phyloP scores from a whole-genome alignment of 2,113 vertebrate genomes.

The Megalops atlanticus region DNA sequence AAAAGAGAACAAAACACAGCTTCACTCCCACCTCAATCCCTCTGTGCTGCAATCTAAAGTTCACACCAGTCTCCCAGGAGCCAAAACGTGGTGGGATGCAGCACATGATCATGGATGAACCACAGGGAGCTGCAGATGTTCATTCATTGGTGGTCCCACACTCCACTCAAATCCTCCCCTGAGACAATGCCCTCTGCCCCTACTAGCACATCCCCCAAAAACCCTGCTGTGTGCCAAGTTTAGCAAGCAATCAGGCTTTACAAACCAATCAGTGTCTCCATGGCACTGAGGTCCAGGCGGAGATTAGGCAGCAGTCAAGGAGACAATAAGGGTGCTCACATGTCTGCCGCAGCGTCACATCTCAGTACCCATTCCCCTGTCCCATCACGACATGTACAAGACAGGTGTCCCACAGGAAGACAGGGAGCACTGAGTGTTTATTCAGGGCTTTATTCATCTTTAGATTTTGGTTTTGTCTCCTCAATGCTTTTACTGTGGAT shows the following conservation, averaged over 20 bases:
- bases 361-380: neutral
- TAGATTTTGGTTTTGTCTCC: no score
- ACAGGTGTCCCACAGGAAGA: conserved; percentile 6
- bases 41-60: neutral
- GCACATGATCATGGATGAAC: neutral
- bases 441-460: no score
- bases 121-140: neutral
- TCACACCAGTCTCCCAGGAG: neutral
- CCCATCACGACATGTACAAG: conserved; percentile 18
- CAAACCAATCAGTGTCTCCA: conserved; percentile 13
- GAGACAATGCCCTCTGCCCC: neutral
- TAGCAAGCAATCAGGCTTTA: neutral
- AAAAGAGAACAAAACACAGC: conserved; percentile 1
- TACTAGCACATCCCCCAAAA: neutral
- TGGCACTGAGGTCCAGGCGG: neutral
- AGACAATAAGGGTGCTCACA: neutral
- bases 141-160: neutral
- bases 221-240: neutral
- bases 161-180: neutral
- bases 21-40: neutral
- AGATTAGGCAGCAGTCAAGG: conserved; percentile 10
- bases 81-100: neutral
- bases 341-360: conserved; percentile 13
- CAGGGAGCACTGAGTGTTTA: no score
- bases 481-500: no score